These are phyloP conservation scores for Busseola fusca DNA, from an alignment of 2,888 invertebrate genomes.

Conservation along the genomic window DNA sequence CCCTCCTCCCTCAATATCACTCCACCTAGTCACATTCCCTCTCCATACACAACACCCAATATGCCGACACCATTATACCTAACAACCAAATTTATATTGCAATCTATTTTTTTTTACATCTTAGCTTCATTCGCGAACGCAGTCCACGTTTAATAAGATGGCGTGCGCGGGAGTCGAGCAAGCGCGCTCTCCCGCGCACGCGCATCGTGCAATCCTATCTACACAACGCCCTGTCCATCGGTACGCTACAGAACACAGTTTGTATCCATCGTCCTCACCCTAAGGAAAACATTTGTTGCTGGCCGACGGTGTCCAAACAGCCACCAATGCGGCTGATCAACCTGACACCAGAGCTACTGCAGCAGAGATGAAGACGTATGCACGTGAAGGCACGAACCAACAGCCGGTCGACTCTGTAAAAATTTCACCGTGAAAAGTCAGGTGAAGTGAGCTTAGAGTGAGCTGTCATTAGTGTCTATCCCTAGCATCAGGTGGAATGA, in stretches of 20 bases:
- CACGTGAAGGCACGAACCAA: constrained; percentile 64
- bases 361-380: constrained; percentile 40
- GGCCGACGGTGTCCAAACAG: constrained; percentile 69
- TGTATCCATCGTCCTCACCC: constrained; percentile 84
- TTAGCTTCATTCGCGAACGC: constrained; percentile 78
- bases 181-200: constrained; percentile 41
- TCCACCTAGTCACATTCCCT: constrained; percentile 62
- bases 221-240: constrained; percentile 84
- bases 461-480: too few relatives aligned
- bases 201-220: constrained; percentile 80
- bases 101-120: constrained; percentile 84
- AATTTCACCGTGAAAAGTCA: too few relatives aligned
- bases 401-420: too few relatives aligned
- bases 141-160: constrained; percentile 71
- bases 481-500: too few relatives aligned
- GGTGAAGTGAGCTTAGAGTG: too few relatives aligned
- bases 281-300: constrained; percentile 81
- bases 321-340: constrained; percentile 31
- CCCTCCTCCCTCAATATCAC: constrained; percentile 47
- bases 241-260: constrained; percentile 88
- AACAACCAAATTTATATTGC: constrained; percentile 85
- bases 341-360: constrained; percentile 41
- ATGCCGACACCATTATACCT: constrained; percentile 79
- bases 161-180: constrained; percentile 63
- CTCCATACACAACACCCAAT: constrained; percentile 88